Percentiles rank a stretch among this genome's conserved stretches.
These are phyloP conservation scores for Cyclina sinensis DNA, from an alignment of 1,140 invertebrate species.

Conservation along the genomic window DNA sequence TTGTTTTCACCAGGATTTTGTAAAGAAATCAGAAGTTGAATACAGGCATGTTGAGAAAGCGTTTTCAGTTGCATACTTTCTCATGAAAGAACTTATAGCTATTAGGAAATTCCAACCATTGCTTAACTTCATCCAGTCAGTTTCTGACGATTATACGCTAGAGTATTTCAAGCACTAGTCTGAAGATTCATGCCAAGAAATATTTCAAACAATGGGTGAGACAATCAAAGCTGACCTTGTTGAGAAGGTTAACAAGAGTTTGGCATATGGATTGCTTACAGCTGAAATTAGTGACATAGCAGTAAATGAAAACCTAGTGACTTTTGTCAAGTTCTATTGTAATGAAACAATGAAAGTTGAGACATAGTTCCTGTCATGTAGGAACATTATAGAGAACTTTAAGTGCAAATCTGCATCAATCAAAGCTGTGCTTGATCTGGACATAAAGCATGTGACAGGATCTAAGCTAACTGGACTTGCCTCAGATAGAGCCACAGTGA, in stretches of 20 bases:
- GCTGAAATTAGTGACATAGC: constrained; percentile 60
- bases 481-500: constrained; percentile 55
- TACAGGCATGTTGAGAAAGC: not conserved
- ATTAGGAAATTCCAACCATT: constrained; percentile 7
- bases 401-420: too few relatives aligned
- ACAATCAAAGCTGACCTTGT: constrained; percentile 3
- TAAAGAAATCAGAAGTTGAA: constrained; percentile 13
- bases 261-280: constrained; percentile 20
- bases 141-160: constrained; percentile 13
- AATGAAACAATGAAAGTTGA: not conserved
- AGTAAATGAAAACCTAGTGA: constrained; percentile 50
- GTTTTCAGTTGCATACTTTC: constrained; percentile 46
- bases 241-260: not conserved
- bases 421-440: too few relatives aligned
- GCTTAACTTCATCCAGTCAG: constrained; percentile 47
- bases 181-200: not conserved
- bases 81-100: constrained; percentile 49
- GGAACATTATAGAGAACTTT: too few relatives aligned
- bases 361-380: too few relatives aligned
- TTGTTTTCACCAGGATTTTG: constrained; percentile 44
- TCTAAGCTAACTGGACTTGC: constrained; percentile 7
- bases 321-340: constrained; percentile 55
- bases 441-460: not conserved
- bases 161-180: constrained; percentile 62
- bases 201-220: constrained; percentile 49